Conservation (phyloP, 2,113 vertebrate genomes). For the Bubo scandiacus region DNA sequence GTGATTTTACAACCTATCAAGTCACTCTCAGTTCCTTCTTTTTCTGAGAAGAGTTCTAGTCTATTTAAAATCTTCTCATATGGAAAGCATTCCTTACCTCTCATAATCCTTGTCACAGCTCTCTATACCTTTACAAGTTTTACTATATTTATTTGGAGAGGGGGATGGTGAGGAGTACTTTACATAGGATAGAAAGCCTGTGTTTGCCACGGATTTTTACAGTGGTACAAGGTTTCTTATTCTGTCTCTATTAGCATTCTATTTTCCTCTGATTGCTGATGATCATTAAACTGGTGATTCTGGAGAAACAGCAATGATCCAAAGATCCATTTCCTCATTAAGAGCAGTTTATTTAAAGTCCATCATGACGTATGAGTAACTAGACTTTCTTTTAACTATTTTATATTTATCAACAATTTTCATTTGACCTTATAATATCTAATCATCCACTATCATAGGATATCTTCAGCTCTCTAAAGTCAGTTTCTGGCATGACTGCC, state of each 20-base stretch:
- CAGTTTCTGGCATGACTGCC: neutral
- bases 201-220: neutral
- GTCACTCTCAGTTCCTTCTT: neutral
- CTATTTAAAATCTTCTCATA: slow-evolving; percentile 11
- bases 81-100: neutral
- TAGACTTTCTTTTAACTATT: neutral
- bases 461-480: neutral
- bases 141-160: neutral
- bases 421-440: neutral
- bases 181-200: neutral
- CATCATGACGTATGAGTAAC: neutral
- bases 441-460: neutral
- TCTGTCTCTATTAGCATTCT: neutral
- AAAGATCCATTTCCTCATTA: neutral
- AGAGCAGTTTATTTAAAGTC: neutral
- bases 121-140: neutral
- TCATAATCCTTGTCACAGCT: neutral
- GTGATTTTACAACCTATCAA: neutral
- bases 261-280: neutral
- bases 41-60: neutral
- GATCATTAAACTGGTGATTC: neutral
- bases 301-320: neutral
- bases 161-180: neutral
- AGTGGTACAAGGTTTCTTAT: neutral
- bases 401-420: neutral